These are phyloP conservation scores for Rissa tridactyla DNA, from an alignment of 2,113 vertebrate species.

Conservation along the genomic window DNA sequence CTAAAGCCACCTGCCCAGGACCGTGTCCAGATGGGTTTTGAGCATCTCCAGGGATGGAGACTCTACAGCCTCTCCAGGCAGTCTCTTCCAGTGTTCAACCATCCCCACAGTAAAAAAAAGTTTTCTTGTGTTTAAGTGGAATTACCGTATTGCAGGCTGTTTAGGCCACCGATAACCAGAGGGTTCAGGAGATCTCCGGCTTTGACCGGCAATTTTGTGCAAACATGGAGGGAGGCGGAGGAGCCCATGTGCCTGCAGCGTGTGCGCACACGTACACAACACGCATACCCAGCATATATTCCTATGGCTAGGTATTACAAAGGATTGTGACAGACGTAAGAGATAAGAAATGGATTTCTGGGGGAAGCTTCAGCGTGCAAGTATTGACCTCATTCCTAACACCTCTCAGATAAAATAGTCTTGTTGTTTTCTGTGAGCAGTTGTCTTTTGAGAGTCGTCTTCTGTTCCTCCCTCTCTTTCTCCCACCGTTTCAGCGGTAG, in stretches of 20 bases:
- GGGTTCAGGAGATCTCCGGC: neutral
- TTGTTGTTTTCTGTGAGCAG: neutral
- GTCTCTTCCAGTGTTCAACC: too few species aligned
- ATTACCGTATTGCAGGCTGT: neutral
- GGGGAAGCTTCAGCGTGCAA: too few species aligned
- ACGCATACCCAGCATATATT: fast-evolving
- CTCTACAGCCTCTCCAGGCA: neutral
- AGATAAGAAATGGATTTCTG: neutral
- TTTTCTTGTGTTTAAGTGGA: neutral
- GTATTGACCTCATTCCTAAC: neutral
- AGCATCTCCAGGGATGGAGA: neutral
- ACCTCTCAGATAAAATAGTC: neutral
- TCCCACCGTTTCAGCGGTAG: too few species aligned
- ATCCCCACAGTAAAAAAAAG: neutral
- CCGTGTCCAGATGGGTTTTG: fast-evolving
- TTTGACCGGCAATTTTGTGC: neutral
- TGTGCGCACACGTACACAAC: fast-evolving
- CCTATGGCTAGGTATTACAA: fast-evolving
- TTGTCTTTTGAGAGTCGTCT: too few species aligned
- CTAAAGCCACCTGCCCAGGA: neutral
- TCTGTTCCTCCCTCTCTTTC: neutral
- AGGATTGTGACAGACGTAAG: fast-evolving
- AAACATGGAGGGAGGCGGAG: neutral
- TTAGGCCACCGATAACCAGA: neutral
- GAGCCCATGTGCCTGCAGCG: neutral